Evolutionary conservation across 1,140 invertebrate species (phyloP).

Genomic region (Apolygus lucorum): DNA sequence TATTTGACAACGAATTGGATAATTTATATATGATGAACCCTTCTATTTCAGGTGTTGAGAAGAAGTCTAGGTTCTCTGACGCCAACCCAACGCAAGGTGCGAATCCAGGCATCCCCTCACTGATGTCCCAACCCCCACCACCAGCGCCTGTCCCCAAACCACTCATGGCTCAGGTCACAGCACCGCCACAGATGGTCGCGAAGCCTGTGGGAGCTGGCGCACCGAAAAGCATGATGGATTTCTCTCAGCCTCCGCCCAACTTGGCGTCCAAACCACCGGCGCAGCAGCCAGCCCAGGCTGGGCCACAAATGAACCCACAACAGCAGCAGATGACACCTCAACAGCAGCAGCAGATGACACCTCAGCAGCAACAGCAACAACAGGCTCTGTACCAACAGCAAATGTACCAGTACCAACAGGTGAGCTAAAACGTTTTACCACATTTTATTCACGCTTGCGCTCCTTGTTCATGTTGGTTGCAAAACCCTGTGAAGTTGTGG

Average conservation of each 20-base stretch:
- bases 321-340: not conserved
- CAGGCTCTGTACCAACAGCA: constrained; percentile 18
- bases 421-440: no score
- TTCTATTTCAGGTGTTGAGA: constrained; percentile 5
- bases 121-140: not conserved
- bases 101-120: not conserved
- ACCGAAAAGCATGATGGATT: constrained; percentile 4
- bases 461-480: no score
- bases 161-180: not conserved
- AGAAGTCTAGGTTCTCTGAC: constrained; percentile 2
- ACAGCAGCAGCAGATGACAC: not conserved
- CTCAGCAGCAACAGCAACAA: constrained; percentile 13
- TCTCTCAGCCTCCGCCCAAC: constrained; percentile 9
- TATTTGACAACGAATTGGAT: no score
- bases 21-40: no score
- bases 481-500: no score
- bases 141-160: not conserved
- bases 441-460: no score
- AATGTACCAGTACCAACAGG: constrained; percentile 25
- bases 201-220: not conserved
- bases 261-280: not conserved
- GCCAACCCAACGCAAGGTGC: not conserved
- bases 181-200: not conserved
- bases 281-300: not conserved
- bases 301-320: not conserved